Conservation (phyloP, 2,888 invertebrate genomes). For the Anodontia alba region DNA sequence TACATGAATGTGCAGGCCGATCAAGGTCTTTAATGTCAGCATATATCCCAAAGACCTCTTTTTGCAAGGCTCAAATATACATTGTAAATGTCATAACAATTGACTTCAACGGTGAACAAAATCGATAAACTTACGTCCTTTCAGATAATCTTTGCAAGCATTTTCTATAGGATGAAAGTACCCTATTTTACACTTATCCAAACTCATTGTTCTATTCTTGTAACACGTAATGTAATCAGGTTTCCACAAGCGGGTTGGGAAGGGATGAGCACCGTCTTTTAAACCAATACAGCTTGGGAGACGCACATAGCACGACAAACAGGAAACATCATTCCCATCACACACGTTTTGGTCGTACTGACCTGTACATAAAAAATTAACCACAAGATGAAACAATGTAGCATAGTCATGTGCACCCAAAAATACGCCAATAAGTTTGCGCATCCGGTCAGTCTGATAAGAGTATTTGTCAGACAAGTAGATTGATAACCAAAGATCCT, state of each 20-base stretch:
- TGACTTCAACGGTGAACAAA: too few species aligned
- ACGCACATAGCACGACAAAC: slow-evolving; percentile 61
- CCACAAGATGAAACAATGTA: too few species aligned
- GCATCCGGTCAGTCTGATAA: too few species aligned
- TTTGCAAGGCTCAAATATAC: too few species aligned
- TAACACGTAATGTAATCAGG: slow-evolving; percentile 52
- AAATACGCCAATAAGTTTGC: too few species aligned
- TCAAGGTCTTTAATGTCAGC: too few species aligned
- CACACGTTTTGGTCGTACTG: slow-evolving; percentile 67
- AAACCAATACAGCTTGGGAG: slow-evolving; percentile 64
- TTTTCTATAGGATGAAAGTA: slow-evolving; percentile 40
- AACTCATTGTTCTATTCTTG: slow-evolving; percentile 56
- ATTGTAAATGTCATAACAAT: too few species aligned
- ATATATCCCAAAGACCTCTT: too few species aligned
- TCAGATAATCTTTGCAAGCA: slow-evolving; percentile 23
- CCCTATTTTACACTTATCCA: slow-evolving; percentile 43
- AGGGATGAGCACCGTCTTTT: slow-evolving; percentile 56
- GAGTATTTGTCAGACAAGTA: too few species aligned
- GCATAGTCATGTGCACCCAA: too few species aligned
- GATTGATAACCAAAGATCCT: too few species aligned
- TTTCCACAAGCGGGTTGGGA: slow-evolving; percentile 46
- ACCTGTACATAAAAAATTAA: slow-evolving; percentile 42
- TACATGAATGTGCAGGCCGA: too few species aligned
- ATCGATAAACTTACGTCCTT: slow-evolving; percentile 16
- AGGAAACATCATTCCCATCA: slow-evolving; percentile 31